Evolutionary conservation across 2,113 vertebrate species (phyloP).

Genomic region (Catharus bicknelli): DNA sequence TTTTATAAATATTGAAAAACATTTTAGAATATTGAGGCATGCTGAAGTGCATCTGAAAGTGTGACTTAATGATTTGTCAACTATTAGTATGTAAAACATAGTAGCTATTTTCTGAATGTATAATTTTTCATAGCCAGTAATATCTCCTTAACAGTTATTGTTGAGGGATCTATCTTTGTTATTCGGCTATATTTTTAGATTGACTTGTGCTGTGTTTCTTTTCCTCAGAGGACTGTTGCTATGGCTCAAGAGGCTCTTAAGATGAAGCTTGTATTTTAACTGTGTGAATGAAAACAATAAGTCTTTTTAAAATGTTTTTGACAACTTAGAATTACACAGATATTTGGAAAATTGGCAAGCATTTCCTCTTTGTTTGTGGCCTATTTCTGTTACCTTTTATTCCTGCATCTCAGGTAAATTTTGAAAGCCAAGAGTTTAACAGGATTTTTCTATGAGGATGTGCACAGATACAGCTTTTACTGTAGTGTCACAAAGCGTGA

Average conservation of each 20-base stretch:
- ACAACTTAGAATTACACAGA: conserved; percentile 6
- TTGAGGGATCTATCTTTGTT: conserved; percentile 18
- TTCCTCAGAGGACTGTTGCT: conserved; percentile 47
- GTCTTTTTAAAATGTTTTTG: conserved; percentile 29
- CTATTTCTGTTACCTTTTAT: neutral
- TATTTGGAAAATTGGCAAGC: conserved; percentile 9
- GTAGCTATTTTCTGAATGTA: conserved; percentile 7
- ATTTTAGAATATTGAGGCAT: neutral
- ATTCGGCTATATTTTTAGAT: conserved; percentile 41
- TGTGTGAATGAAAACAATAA: conserved; percentile 48
- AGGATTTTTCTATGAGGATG: neutral
- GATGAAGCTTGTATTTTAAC: conserved; percentile 49
- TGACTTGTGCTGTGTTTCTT: conserved; percentile 24
- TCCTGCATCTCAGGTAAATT: neutral
- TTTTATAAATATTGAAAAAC: neutral
- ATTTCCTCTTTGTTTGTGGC: neutral
- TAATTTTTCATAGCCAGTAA: conserved; percentile 9
- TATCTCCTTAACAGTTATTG: neutral
- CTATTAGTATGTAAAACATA: neutral
- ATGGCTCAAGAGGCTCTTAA: conserved; percentile 51
- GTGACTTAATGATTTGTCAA: neutral
- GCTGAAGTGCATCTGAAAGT: neutral
- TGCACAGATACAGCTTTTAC: neutral
- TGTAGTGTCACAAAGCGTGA: neutral
- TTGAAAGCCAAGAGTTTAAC: neutral